Evolutionary conservation across 2,797 vertebrate genomes (phyloP).

Genomic region (Acanthurus leucopareius): DNA sequence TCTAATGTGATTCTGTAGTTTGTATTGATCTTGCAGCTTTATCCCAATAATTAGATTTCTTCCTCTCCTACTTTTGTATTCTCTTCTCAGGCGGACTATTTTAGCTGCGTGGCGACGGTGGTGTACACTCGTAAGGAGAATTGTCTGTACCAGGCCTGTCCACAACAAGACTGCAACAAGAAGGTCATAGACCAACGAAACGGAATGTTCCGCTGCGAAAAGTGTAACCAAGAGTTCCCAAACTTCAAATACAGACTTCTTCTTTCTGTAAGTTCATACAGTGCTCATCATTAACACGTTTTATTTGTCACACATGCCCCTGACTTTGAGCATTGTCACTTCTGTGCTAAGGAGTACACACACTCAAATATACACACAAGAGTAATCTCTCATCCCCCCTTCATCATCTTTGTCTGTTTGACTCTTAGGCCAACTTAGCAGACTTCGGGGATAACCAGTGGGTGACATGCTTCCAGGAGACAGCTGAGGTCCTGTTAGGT

Average conservation of each 20-base stretch:
- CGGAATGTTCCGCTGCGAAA: slow-evolving; percentile 94
- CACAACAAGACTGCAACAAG: slow-evolving; percentile 93
- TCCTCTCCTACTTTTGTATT: slow-evolving; percentile 25
- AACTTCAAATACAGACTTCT: slow-evolving; percentile 95
- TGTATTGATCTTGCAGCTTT: slow-evolving; percentile 37
- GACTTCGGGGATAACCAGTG: slow-evolving; percentile 96
- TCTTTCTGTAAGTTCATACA: slow-evolving; percentile 88
- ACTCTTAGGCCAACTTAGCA: slow-evolving; percentile 91
- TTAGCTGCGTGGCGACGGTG: slow-evolving; percentile 91
- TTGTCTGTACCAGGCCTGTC: slow-evolving; percentile 95
- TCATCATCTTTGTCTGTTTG: slow-evolving; percentile 43
- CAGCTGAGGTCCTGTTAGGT: slow-evolving; percentile 92
- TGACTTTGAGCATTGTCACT: slow-evolving; percentile 32
- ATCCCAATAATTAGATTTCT: slow-evolving; percentile 31
- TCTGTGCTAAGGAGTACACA: slow-evolving; percentile 13
- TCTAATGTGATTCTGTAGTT: slow-evolving; percentile 40
- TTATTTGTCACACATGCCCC: slow-evolving; percentile 3
- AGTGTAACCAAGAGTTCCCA: slow-evolving; percentile 92
- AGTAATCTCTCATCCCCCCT: slow-evolving; percentile 27
- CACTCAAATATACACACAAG: slow-evolving; percentile 22
- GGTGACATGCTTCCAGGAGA: slow-evolving; percentile 97
- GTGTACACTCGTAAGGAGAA: slow-evolving; percentile 93
- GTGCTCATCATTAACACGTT: slow-evolving; percentile 9
- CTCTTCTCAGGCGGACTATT: slow-evolving; percentile 91
- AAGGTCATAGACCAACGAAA: slow-evolving; percentile 95